Percentiles rank a stretch among this genome's conserved stretches.
These are phyloP conservation scores for Leptopilina syphax DNA, from an alignment of 2,888 invertebrate genomes.

Conservation along the genomic window DNA sequence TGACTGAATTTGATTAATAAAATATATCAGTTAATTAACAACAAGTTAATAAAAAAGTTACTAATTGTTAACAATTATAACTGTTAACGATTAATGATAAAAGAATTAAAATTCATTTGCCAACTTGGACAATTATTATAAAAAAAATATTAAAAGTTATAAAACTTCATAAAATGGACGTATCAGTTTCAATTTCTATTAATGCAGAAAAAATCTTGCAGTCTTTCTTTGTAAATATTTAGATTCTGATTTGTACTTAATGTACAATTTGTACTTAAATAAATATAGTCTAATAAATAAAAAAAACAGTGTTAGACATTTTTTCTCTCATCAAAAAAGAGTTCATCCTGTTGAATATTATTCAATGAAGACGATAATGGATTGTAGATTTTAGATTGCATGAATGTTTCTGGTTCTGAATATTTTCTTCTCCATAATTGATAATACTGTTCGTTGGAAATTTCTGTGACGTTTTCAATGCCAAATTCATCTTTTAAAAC, in stretches of 20 bases:
- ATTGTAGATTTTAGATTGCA: conserved; percentile 53
- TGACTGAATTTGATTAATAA: background rate
- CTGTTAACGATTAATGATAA: no score
- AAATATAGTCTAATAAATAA: no score
- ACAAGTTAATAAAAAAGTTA: background rate
- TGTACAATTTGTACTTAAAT: no score
- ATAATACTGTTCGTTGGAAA: conserved; percentile 77
- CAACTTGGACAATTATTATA: background rate
- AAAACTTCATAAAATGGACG: background rate
- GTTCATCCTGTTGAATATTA: background rate
- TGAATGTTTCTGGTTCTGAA: conserved; percentile 68
- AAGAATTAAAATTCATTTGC: no score
- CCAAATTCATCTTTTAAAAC: conserved; percentile 76
- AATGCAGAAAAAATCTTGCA: conserved; percentile 1
- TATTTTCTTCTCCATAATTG: conserved; percentile 76
- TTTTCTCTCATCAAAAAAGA: background rate
- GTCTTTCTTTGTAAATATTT: background rate
- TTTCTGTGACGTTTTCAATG: conserved; percentile 68
- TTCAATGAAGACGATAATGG: background rate
- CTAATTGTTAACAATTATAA: no score
- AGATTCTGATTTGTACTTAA: no score
- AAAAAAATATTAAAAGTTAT: background rate
- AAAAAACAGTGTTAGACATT: background rate
- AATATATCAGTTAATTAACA: background rate
- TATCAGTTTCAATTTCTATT: background rate